Conservation (phyloP, 2,888 invertebrate species). For the Lapara coniferarum region DNA sequence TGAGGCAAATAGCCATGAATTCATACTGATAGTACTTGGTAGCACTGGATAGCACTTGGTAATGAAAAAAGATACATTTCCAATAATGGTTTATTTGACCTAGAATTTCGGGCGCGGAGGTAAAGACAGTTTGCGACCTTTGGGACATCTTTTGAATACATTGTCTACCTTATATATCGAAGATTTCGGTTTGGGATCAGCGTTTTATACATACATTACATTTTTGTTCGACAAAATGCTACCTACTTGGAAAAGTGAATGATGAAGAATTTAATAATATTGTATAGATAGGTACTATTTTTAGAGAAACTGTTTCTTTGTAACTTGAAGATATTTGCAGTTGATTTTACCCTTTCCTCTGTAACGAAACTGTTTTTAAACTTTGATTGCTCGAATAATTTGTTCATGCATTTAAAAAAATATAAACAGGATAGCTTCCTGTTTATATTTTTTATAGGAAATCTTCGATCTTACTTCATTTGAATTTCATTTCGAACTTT, state of each 20-base stretch:
- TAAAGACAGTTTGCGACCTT: constrained; percentile 15
- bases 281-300: too few relatives aligned
- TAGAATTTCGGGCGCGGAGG: constrained; percentile 2
- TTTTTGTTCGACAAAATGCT: constrained; percentile 4
- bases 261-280: too few relatives aligned
- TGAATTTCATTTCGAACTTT: too few relatives aligned
- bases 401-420: too few relatives aligned
- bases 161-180: constrained; percentile 10
- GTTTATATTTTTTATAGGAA: too few relatives aligned
- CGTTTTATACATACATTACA: constrained; percentile 5
- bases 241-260: not conserved
- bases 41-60: not conserved
- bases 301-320: too few relatives aligned
- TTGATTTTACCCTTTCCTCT: too few relatives aligned
- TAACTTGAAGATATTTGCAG: too few relatives aligned
- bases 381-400: too few relatives aligned
- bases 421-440: too few relatives aligned
- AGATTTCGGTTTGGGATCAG: constrained; percentile 11
- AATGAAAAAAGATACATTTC: not conserved
- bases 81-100: constrained; percentile 16
- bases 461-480: too few relatives aligned
- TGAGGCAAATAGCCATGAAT: not conserved
- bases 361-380: too few relatives aligned
- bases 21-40: not conserved
- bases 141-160: constrained; percentile 24